Percentiles rank a stretch among this genome's conserved stretches.
Evolutionary conservation across 2,888 invertebrate species (phyloP).

Genomic region (Ophion ellenae): DNA sequence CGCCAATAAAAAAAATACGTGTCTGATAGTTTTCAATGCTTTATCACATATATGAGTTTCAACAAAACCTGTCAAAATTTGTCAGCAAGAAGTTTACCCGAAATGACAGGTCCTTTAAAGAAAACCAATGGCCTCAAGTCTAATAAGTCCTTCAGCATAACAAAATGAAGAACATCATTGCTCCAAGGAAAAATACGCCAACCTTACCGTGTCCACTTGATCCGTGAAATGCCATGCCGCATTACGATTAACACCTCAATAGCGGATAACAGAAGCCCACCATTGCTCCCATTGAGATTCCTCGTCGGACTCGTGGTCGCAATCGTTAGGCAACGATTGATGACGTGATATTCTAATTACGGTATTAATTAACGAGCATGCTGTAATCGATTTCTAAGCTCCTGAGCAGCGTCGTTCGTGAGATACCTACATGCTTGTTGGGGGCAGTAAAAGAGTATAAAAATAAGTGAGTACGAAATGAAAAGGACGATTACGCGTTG

Average conservation of each 20-base stretch:
- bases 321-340: constrained; percentile 53
- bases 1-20: too few relatives aligned
- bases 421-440: constrained; percentile 30
- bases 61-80: too few relatives aligned
- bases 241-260: not conserved
- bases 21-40: too few relatives aligned
- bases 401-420: constrained; percentile 10
- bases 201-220: too few relatives aligned
- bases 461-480: constrained; percentile 35
- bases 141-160: not conserved
- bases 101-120: not conserved
- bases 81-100: not conserved
- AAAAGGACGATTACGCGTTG: constrained; percentile 47
- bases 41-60: too few relatives aligned
- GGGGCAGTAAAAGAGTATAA: not conserved
- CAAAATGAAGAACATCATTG: not conserved
- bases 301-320: constrained; percentile 35
- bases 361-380: constrained; percentile 63
- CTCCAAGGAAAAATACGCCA: not conserved
- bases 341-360: constrained; percentile 60
- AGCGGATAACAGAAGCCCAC: constrained; percentile 4
- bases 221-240: not conserved
- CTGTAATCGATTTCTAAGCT: constrained; percentile 56
- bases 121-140: not conserved
- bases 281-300: constrained; percentile 12